Conservation (phyloP, 2,113 vertebrate genomes). For the Dunckerocampus dactyliophorus region DNA sequence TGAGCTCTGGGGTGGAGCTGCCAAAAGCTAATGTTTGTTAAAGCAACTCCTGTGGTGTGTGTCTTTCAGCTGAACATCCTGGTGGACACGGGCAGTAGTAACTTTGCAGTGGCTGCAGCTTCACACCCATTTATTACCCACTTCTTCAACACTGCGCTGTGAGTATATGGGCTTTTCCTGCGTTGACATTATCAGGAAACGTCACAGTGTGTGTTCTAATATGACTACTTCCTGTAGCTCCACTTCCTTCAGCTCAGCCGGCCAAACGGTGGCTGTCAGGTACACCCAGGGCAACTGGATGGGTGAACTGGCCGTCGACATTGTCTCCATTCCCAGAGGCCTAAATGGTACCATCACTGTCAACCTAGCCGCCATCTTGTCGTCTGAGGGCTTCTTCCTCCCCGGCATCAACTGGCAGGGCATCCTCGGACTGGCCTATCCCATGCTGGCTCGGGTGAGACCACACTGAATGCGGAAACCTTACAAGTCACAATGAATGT, state of each 20-base stretch:
- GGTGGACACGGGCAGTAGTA: slow-evolving; percentile 97
- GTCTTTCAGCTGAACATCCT: slow-evolving; percentile 90
- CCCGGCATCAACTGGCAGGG: slow-evolving; percentile 91
- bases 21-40: slow-evolving; percentile 10
- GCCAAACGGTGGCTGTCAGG: slow-evolving; percentile 77
- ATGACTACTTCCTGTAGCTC: slow-evolving; percentile 73
- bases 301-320: slow-evolving; percentile 84
- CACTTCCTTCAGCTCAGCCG: slow-evolving; percentile 73
- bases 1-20: background rate
- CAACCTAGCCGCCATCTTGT: slow-evolving; percentile 87
- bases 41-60: slow-evolving; percentile 24
- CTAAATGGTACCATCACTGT: slow-evolving; percentile 76
- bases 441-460: slow-evolving; percentile 84
- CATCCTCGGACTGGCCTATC: slow-evolving; percentile 91
- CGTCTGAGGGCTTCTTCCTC: slow-evolving; percentile 90
- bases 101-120: slow-evolving; percentile 92
- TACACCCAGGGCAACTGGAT: slow-evolving; percentile 97
- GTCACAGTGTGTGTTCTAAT: background rate
- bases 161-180: slow-evolving; percentile 37
- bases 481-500: too few relatives aligned
- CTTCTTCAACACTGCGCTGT: slow-evolving; percentile 78
- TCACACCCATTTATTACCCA: slow-evolving; percentile 77
- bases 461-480: too few relatives aligned
- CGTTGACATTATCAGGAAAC: background rate
- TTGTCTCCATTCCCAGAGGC: slow-evolving; percentile 81